Conservation (phyloP, 2,797 vertebrate genomes). For the Notolepis coatsorum region DNA sequence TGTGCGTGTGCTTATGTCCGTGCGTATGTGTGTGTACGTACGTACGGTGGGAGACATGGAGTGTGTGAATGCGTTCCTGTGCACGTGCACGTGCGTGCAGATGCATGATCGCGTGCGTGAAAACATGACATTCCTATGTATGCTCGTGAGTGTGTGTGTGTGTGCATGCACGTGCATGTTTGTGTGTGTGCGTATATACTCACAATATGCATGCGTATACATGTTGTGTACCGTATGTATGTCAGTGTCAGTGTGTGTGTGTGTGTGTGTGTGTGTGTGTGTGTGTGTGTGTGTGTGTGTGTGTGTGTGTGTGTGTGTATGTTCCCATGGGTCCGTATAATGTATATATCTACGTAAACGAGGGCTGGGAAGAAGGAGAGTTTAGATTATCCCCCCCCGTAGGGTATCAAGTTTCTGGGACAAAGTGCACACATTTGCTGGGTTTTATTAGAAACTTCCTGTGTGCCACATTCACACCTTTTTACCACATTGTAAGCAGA, state of each 20-base stretch:
- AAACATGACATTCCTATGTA: too few species aligned
- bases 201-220: neutral
- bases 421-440: slow-evolving; percentile 54
- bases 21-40: neutral
- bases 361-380: slow-evolving; percentile 25
- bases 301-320: neutral
- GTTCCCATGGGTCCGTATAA: neutral
- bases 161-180: neutral
- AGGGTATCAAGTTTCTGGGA: slow-evolving; percentile 55
- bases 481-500: slow-evolving; percentile 53
- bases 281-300: neutral
- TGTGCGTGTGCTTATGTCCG: neutral
- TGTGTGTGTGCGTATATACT: slow-evolving; percentile 14
- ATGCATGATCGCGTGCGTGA: slow-evolving; percentile 9
- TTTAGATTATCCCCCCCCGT: slow-evolving; percentile 40
- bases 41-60: slow-evolving; percentile 11
- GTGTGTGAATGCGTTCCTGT: slow-evolving; percentile 14
- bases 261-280: neutral
- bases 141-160: too few species aligned
- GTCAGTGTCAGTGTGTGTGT: neutral
- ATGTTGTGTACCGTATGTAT: neutral
- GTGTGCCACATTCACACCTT: slow-evolving; percentile 67
- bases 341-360: neutral
- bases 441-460: slow-evolving; percentile 65
- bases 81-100: neutral